Percentiles rank a stretch among this genome's conserved stretches.
Evolutionary conservation across 2,888 invertebrate genomes (phyloP).

Genomic region (Diplolepis rosae): DNA sequence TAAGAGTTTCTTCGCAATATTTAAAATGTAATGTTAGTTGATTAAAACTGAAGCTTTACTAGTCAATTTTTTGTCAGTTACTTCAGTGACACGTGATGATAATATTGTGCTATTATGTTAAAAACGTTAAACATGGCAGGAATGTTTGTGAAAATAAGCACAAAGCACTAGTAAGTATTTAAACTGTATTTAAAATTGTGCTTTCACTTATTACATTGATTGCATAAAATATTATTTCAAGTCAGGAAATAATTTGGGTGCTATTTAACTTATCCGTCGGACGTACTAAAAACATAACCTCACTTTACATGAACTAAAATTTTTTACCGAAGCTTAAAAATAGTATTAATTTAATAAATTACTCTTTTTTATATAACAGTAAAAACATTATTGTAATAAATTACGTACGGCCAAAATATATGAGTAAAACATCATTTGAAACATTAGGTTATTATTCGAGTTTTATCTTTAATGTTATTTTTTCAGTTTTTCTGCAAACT

Average conservation of each 20-base stretch:
- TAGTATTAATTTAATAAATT: background rate
- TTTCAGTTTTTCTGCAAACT: conserved; percentile 22
- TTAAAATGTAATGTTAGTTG: background rate
- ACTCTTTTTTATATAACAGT: background rate
- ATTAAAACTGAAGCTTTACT: background rate
- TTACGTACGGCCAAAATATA: background rate
- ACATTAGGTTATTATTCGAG: background rate
- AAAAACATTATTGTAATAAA: background rate
- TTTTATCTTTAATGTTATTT: no score
- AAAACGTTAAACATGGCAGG: conserved; percentile 19
- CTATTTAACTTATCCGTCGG: background rate
- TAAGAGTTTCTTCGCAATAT: background rate
- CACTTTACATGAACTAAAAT: background rate
- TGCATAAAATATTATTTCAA: background rate
- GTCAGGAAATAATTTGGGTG: background rate
- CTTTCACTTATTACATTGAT: background rate
- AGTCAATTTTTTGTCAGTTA: background rate
- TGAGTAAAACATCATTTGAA: background rate
- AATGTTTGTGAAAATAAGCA: conserved; percentile 13
- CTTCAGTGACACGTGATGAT: background rate
- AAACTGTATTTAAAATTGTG: background rate
- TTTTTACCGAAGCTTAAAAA: background rate
- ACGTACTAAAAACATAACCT: background rate
- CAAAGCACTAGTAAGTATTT: background rate
- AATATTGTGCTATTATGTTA: background rate